phyloP scores from a whole-genome alignment of 2,797 vertebrate genomes.

The Parotocinclus haroldoi region DNA sequence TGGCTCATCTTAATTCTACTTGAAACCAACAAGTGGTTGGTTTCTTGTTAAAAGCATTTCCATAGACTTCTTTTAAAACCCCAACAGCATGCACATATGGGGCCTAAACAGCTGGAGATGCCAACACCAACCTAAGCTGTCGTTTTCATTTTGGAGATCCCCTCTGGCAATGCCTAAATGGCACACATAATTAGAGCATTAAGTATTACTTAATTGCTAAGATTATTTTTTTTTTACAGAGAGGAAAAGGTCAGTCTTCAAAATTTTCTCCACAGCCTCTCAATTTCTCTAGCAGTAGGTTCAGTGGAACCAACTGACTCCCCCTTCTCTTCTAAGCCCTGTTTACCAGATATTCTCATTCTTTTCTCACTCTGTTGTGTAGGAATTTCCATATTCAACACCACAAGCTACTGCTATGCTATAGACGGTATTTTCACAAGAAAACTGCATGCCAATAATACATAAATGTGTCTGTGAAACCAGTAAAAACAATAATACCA shows the following conservation, averaged over 20 bases:
- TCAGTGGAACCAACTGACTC: no score
- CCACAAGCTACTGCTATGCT: no score
- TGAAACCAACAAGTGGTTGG: not conserved
- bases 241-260: slow-evolving; percentile 50
- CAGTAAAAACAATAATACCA: no score
- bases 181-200: slow-evolving; percentile 57
- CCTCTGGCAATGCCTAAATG: slow-evolving; percentile 54
- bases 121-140: slow-evolving; percentile 25
- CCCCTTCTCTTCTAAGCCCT: no score
- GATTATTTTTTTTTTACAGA: slow-evolving; percentile 33
- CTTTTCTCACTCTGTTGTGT: no score
- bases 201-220: slow-evolving; percentile 52
- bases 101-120: slow-evolving; percentile 37
- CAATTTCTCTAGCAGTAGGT: no score
- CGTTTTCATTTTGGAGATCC: slow-evolving; percentile 48
- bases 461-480: no score
- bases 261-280: slow-evolving; percentile 12
- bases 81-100: slow-evolving; percentile 23
- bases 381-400: no score
- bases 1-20: not conserved
- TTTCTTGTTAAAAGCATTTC: not conserved
- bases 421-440: no score
- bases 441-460: no score
- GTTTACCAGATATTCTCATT: no score
- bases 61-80: slow-evolving; percentile 18